A percentile compares a stretch with the other conserved stretches of the same genome.
Conservation (phyloP, 2,797 vertebrate genomes). For the Spea hammondii region DNA sequence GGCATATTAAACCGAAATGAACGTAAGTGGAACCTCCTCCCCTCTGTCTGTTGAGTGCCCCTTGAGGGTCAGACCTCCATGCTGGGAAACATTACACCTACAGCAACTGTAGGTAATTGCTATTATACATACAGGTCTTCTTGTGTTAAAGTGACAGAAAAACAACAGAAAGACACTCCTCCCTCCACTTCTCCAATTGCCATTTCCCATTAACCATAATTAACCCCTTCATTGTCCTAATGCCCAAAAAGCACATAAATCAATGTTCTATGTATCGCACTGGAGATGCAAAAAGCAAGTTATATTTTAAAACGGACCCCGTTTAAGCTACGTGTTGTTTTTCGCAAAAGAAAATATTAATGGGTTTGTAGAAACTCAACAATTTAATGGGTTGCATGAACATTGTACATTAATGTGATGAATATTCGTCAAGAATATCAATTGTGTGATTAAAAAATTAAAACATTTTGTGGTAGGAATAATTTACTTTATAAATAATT, state of each 20-base stretch:
- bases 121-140: conserved; percentile 1
- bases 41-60: not conserved
- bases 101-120: conserved; percentile 27
- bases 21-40: not conserved
- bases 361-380: no score
- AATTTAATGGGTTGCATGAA: no score
- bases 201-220: not conserved
- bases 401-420: no score
- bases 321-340: no score
- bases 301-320: no score
- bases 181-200: conserved; percentile 21
- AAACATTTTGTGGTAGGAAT: no score
- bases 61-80: not conserved
- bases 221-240: not conserved
- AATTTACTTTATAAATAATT: no score
- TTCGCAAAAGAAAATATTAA: no score
- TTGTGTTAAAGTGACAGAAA: conserved; percentile 28
- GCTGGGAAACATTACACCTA: conserved; percentile 27
- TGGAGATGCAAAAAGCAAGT: no score
- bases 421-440: no score
- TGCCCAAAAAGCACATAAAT: not conserved
- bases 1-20: not conserved
- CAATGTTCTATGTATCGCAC: not conserved
- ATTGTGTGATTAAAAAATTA: no score
- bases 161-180: conserved; percentile 4